Evolutionary conservation across 2,888 invertebrate genomes (phyloP), one percentile per base, ranked within the genome.

Genomic region (Drosophila leonis): DNA sequence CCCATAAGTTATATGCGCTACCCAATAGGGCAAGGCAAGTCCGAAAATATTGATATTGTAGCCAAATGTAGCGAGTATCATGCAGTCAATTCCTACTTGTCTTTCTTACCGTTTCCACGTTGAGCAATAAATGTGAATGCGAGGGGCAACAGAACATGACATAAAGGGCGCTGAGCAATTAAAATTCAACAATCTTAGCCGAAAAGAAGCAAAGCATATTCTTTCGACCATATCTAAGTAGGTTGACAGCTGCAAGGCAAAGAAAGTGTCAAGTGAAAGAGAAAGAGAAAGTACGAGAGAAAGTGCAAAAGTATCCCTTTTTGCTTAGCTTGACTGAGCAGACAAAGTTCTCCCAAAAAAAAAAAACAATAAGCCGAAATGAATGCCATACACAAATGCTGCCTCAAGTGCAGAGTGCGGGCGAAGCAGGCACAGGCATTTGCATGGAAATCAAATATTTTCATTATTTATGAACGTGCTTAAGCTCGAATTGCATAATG

Each of bases 101-200:
- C 0, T 41, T 29, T 52, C 35, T 24, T 41, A 4, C 41, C 13
- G 41, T 24, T 33, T 42, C 31, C 42, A n/a, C 56, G n/a, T 24
- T 13, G 29, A 56, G 56, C 76, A 60, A 54, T 70, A 65, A 76
- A 70, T 56, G 80, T 37, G 27, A 70, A 35, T 37, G 54, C 10
- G 31, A 57, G 41, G 20, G 18, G 56, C 20, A 18, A 35, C 15
- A 0, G 64, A 60, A 52, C 55, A 63, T 56, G 56, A 27, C 46
- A 62, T 57, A 51, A 65, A 70, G 37, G 33, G 60, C 24, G 56
- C 29, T n/a, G 29, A 68, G 49, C 79, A 82, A 82, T 82, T 78
- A 82, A 78, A 82, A 78, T 68, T 68, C 68, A 82, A 73, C 51
- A 73, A 68, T 78, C 52, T 54, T 59, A 56, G 78, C 78, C 61